Conservation (phyloP, 1,140 invertebrate genomes). For the Oreohelix idahoensis region DNA sequence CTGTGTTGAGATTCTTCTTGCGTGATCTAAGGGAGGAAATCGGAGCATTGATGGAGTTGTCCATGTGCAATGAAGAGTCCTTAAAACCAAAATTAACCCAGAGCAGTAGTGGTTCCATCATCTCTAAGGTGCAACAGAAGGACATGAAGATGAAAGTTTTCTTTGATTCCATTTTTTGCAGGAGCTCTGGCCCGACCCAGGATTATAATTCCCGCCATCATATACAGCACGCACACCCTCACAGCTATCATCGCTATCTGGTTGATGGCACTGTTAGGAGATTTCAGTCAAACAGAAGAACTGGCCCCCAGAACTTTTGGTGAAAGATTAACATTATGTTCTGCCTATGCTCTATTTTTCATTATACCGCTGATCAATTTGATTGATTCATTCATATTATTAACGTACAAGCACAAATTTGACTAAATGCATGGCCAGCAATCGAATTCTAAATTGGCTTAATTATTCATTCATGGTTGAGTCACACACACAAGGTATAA, state of each 20-base stretch:
- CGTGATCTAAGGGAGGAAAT: too few species aligned
- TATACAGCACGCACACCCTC: conserved; percentile 59
- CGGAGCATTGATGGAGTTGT: too few species aligned
- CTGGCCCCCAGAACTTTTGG: conserved; percentile 44
- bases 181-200: conserved; percentile 45
- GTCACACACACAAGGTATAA: too few species aligned
- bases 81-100: too few species aligned
- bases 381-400: conserved; percentile 41
- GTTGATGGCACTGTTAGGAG: conserved; percentile 49
- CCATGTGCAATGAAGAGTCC: too few species aligned
- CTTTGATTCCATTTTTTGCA: conserved; percentile 24
- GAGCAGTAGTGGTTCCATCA: too few species aligned
- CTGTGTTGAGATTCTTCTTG: too few species aligned
- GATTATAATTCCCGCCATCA: conserved; percentile 57
- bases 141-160: too few species aligned
- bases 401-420: conserved; percentile 33
- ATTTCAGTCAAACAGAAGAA: conserved; percentile 47
- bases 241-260: conserved; percentile 57
- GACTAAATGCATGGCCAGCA: too few species aligned
- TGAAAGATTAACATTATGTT: conserved; percentile 50
- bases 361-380: conserved; percentile 52
- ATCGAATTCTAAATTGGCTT: too few species aligned
- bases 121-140: too few species aligned
- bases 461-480: too few species aligned
- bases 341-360: conserved; percentile 56